Conservation (phyloP, 2,888 invertebrate genomes). For the Pollenia angustigena region DNA sequence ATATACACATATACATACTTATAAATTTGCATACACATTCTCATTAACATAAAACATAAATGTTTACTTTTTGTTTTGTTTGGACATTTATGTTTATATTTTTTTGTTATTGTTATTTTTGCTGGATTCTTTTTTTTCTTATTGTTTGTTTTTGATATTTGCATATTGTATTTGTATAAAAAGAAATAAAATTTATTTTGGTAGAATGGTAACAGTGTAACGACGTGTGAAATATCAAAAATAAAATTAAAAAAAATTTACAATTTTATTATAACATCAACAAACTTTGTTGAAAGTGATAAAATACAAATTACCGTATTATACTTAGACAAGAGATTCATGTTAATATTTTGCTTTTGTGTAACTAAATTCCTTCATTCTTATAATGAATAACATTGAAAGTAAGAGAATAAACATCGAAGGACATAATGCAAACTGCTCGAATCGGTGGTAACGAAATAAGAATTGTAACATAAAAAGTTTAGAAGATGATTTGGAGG, state of each 20-base stretch:
- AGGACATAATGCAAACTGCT: too few relatives aligned
- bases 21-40: conserved; percentile 74
- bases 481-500: too few relatives aligned
- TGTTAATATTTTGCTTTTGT: too few relatives aligned
- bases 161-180: conserved; percentile 66
- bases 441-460: too few relatives aligned
- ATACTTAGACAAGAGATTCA: too few relatives aligned
- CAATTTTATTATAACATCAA: too few relatives aligned
- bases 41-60: conserved; percentile 83
- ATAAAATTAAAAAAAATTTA: not conserved
- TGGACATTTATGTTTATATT: conserved; percentile 72
- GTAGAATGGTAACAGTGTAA: conserved; percentile 23
- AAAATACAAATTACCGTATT: too few relatives aligned
- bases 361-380: too few relatives aligned
- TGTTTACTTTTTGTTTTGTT: conserved; percentile 79
- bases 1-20: conserved; percentile 8
- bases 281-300: too few relatives aligned
- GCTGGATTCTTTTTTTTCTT: conserved; percentile 42
- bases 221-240: not conserved
- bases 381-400: too few relatives aligned
- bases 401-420: too few relatives aligned
- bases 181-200: conserved; percentile 33
- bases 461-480: too few relatives aligned
- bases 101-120: conserved; percentile 47
- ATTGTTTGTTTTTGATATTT: conserved; percentile 69